phyloP scores from a whole-genome alignment of 2,113 vertebrate species.

The Phainopepla nitens region DNA sequence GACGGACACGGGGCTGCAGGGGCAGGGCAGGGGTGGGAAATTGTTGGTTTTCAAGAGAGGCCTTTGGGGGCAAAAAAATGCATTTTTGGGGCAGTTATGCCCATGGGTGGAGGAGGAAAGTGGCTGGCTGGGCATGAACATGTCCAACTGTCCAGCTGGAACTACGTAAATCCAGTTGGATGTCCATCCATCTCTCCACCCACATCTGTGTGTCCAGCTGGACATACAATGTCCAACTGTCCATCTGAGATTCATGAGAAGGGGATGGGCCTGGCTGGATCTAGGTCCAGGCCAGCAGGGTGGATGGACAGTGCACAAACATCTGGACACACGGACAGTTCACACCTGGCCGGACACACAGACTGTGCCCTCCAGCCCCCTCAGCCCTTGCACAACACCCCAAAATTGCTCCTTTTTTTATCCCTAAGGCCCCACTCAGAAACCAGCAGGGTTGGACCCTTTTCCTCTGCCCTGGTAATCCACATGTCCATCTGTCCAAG shows the following conservation, averaged over 20 bases:
- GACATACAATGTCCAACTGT: neutral
- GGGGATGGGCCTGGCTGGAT: neutral
- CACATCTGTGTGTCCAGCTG: too few species aligned
- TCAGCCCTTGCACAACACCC: too few species aligned
- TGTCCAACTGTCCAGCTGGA: neutral
- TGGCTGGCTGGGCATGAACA: neutral
- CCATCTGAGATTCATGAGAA: neutral
- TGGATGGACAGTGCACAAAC: fast-evolving
- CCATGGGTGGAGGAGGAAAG: neutral
- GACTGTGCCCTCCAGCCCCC: too few species aligned
- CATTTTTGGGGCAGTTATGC: neutral
- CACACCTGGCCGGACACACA: neutral
- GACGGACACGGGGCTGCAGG: neutral
- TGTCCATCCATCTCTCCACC: neutral
- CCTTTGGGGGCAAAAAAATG: neutral
- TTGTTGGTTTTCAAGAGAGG: fast-evolving
- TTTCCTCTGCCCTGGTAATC: fast-evolving
- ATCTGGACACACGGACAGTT: neutral
- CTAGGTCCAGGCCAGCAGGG: too few species aligned
- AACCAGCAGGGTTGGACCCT: fast-evolving
- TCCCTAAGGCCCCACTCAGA: neutral
- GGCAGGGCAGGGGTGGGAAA: neutral
- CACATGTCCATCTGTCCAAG: fast-evolving
- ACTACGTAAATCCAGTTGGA: neutral
- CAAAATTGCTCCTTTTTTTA: neutral